Evolutionary conservation across 2,888 invertebrate species (phyloP).

Genomic region (Dynastes grantii): DNA sequence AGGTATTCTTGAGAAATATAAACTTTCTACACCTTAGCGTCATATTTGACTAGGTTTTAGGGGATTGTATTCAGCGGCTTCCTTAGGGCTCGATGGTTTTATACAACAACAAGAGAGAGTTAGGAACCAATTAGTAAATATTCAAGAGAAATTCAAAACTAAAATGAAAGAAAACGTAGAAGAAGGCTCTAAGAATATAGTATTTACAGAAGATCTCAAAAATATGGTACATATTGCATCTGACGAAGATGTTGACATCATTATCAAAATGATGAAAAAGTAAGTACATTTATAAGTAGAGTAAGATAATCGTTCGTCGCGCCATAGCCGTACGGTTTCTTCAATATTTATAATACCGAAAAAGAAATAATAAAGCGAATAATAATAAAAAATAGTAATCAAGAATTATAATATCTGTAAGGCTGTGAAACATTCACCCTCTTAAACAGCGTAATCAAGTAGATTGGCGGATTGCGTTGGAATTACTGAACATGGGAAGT

Average conservation of each 20-base stretch:
- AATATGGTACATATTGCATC: slow-evolving; percentile 84
- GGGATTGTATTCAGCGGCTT: slow-evolving; percentile 73
- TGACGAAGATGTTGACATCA: slow-evolving; percentile 77
- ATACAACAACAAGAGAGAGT: slow-evolving; percentile 72
- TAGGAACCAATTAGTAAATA: slow-evolving; percentile 76
- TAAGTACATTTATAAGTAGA: slow-evolving; percentile 64
- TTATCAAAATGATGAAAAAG: slow-evolving; percentile 81
- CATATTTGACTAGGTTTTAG: slow-evolving; percentile 58
- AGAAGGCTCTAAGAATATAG: slow-evolving; percentile 75
- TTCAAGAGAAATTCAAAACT: slow-evolving; percentile 77
- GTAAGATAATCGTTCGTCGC: no score
- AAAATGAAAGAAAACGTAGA: slow-evolving; percentile 81
- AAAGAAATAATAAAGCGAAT: no score
- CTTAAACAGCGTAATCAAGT: no score
- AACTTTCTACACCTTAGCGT: background rate
- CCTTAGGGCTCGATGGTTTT: slow-evolving; percentile 79
- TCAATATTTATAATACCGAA: no score
- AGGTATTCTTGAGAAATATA: slow-evolving; percentile 29
- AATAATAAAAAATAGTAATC: no score
- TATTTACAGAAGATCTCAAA: slow-evolving; percentile 90
- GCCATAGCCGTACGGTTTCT: no score
- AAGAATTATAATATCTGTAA: no score
- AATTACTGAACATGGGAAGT: no score
- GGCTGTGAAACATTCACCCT: no score
- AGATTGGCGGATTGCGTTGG: no score